Evolutionary conservation across 2,113 vertebrate species (phyloP), one percentile per base, ranked within the genome.

Genomic region (Sitta europaea): DNA sequence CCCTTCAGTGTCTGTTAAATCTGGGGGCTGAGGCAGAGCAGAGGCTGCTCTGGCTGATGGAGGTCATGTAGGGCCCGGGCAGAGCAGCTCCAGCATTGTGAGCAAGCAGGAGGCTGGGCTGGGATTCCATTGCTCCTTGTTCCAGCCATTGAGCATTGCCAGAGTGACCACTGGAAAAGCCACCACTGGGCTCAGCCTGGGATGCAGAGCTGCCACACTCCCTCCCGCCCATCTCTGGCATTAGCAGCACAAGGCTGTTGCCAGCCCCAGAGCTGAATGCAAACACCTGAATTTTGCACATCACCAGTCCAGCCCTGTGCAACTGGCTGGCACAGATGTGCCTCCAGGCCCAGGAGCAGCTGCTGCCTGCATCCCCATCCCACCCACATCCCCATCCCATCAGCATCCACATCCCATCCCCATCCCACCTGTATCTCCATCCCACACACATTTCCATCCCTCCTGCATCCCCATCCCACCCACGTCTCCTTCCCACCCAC

Each of bases 61-160:
- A 42, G 29, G 29, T 29, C 3, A 0, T 6, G 24, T 11, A 18
- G 62, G 35, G 12, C 20, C 12, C 1, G 2, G 62, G 25, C 25
- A 76, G 62, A 55, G 55, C 48, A 55, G 48, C 27, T 55, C 48
- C 42, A n/a, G 48, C 59, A 28, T 5, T 13, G 2, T 2, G 48
- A 36, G 50, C 16, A 6, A 22, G 19, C 45, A 4, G 48, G 48
- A 62, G 63, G 20, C 17, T 6, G n/a, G 28, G 3, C 43, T 22
- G 54, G 22, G 35, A 17, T 68, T 36, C 19, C 0, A 0, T 6
- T 18, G 28, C 33, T 77, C 65, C 12, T 0, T 16, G 13, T 58
- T 38, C 12, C 77, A 61, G 73, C 19, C 18, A 25, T 0, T 29
- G 24, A 65, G 36, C 35, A 4, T 16, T n/a, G 16, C 40, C 45